Conservation (phyloP, 1,140 invertebrate species). For the Papilio machaon region DNA sequence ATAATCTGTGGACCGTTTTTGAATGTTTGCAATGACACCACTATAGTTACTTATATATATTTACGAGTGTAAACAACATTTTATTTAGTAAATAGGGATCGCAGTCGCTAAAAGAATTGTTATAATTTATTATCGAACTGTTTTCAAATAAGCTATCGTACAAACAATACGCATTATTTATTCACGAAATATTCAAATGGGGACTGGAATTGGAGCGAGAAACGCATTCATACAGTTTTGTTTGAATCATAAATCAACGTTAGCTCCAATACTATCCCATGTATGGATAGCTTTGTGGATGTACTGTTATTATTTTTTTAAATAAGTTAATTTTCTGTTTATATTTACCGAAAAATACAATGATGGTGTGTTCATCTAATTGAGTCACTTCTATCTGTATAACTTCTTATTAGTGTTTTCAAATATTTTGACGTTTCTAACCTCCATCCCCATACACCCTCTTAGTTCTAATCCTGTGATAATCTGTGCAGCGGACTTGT, state of each 20-base stretch:
- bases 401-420: not conserved
- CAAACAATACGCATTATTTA: slow-evolving; percentile 26
- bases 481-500: no score
- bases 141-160: not conserved
- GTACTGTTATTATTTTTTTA: not conserved
- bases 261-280: not conserved
- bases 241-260: slow-evolving; percentile 21
- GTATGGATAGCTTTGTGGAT: slow-evolving; percentile 4
- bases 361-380: no score
- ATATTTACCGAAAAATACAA: not conserved
- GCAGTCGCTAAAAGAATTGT: not conserved
- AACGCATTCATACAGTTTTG: slow-evolving; percentile 17
- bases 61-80: not conserved
- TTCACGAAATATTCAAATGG: slow-evolving; percentile 23
- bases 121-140: not conserved
- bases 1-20: no score
- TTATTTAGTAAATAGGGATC: not conserved
- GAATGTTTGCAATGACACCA: no score
- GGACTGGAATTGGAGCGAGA: not conserved
- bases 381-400: not conserved
- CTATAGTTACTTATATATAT: no score
- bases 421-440: no score
- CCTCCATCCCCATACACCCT: no score
- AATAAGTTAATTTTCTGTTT: not conserved
- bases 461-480: no score